These are phyloP conservation scores for Potamarius usumacintae DNA, from an alignment of 2,113 vertebrate species.

Conservation along the genomic window DNA sequence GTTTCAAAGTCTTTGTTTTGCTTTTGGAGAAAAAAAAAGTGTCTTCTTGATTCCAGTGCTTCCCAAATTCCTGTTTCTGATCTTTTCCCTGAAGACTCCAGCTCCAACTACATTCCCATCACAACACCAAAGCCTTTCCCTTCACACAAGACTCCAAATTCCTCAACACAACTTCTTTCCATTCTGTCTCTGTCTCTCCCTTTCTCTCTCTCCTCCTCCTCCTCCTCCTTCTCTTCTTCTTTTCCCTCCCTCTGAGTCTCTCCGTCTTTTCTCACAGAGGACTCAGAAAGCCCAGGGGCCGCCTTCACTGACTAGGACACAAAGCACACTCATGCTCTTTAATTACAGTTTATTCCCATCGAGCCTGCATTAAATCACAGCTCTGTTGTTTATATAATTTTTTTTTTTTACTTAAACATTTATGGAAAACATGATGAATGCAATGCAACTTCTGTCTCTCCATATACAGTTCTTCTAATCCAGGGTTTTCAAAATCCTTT, in stretches of 20 bases:
- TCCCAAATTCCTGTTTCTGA: background rate
- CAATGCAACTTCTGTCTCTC: background rate
- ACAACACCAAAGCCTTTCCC: slow-evolving; percentile 51
- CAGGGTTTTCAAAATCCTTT: no score
- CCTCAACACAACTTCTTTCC: slow-evolving; percentile 45
- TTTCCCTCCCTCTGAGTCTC: slow-evolving; percentile 40
- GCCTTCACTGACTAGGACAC: slow-evolving; percentile 34
- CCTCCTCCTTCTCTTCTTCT: slow-evolving; percentile 56
- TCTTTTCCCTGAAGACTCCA: no score
- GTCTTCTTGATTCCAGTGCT: background rate
- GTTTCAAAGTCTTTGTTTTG: background rate
- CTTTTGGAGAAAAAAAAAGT: background rate
- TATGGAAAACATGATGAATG: background rate
- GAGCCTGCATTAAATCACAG: slow-evolving; percentile 33
- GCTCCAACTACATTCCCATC: background rate
- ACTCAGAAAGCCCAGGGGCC: slow-evolving; percentile 65
- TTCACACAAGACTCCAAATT: slow-evolving; percentile 6
- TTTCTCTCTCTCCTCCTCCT: slow-evolving; percentile 53
- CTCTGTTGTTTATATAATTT: slow-evolving; percentile 28
- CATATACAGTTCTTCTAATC: background rate
- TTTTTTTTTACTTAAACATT: background rate
- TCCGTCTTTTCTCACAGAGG: slow-evolving; percentile 55
- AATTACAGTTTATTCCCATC: slow-evolving; percentile 55
- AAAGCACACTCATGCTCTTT: slow-evolving; percentile 59
- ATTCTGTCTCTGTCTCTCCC: slow-evolving; percentile 53